Evolutionary conservation across 1,140 invertebrate species (phyloP).

Genomic region (Anastrepha obliqua): DNA sequence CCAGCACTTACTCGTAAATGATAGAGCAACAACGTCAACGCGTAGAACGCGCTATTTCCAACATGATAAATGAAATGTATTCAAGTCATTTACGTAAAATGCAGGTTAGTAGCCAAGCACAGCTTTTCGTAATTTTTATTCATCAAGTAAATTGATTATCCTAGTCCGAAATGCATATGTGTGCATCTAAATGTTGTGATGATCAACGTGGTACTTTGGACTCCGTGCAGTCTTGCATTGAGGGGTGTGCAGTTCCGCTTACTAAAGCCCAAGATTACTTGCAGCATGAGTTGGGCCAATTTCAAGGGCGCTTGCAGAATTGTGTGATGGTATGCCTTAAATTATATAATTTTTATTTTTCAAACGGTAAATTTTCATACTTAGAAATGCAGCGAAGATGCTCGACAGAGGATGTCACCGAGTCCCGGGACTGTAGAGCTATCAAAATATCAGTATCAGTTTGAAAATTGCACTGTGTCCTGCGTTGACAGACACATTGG

Average conservation of each 20-base stretch:
- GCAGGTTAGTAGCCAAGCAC: conserved; percentile 80
- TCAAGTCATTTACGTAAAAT: conserved; percentile 86
- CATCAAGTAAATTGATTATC: conserved; percentile 56
- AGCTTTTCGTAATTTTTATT: neutral
- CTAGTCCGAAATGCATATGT: conserved; percentile 87
- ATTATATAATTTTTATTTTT: conserved; percentile 13
- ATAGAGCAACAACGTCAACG: conserved; percentile 85
- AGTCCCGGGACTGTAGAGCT: conserved; percentile 82
- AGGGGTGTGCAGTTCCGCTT: conserved; percentile 83
- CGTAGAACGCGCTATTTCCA: conserved; percentile 86
- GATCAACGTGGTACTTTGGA: conserved; percentile 82
- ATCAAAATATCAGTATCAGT: conserved; percentile 81
- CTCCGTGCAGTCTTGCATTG: conserved; percentile 87
- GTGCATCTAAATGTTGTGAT: conserved; percentile 87
- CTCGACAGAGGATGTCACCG: conserved; percentile 80
- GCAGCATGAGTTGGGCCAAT: conserved; percentile 78
- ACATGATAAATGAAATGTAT: conserved; percentile 88
- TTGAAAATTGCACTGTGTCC: conserved; percentile 89
- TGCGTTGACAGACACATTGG: conserved; percentile 90
- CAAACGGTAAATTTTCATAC: neutral
- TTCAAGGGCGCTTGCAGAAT: conserved; percentile 87
- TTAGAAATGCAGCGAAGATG: conserved; percentile 85
- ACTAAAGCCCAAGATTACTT: conserved; percentile 88
- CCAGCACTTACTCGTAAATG: conserved; percentile 76
- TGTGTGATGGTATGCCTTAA: conserved; percentile 81